phyloP scores from a whole-genome alignment of 2,888 invertebrate species.

The Alviniconcha strummeri region DNA sequence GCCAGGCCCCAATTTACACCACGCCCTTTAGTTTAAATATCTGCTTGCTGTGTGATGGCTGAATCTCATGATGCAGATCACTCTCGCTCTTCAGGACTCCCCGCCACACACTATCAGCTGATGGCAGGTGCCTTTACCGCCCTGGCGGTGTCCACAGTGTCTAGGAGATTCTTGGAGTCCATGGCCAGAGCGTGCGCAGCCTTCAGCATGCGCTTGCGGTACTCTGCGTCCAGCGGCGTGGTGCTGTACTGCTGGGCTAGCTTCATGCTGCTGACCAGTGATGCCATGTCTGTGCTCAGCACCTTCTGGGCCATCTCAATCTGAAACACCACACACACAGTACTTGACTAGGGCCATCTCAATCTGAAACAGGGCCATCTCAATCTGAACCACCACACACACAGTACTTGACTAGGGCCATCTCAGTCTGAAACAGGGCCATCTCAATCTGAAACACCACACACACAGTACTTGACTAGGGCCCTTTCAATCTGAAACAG shows the following conservation, averaged over 20 bases:
- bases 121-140: neutral
- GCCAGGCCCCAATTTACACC: no score
- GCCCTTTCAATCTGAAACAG: no score
- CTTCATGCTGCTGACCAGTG: slow-evolving; percentile 93
- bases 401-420: neutral
- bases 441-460: no score
- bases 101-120: slow-evolving; percentile 7
- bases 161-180: slow-evolving; percentile 97
- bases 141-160: slow-evolving; percentile 91
- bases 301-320: slow-evolving; percentile 98
- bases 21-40: no score
- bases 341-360: neutral
- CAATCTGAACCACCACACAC: neutral
- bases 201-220: slow-evolving; percentile 94
- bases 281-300: slow-evolving; percentile 96
- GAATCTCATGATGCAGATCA: no score
- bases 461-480: no score
- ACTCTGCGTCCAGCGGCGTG: slow-evolving; percentile 93
- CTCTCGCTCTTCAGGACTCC: no score
- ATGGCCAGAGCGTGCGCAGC: slow-evolving; percentile 96
- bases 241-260: slow-evolving; percentile 92
- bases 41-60: no score
- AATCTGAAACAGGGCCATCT: no score
- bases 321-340: slow-evolving; percentile 76
- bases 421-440: neutral